phyloP scores from a whole-genome alignment of 1,140 invertebrate species.

The Drosophila suzukii region DNA sequence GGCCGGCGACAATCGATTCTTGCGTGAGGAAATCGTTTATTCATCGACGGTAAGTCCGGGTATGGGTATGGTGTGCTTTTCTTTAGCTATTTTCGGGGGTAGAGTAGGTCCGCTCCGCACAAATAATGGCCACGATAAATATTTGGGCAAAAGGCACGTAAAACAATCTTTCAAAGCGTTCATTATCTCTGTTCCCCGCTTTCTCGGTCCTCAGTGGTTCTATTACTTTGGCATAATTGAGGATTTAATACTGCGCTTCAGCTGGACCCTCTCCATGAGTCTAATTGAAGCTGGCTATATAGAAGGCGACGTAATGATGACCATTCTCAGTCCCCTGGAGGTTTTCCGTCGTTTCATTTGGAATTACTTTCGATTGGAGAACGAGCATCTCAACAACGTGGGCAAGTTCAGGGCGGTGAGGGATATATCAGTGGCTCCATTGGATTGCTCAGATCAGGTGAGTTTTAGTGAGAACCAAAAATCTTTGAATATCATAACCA shows the following conservation, averaged over 20 bases:
- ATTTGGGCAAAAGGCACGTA: conserved; percentile 73
- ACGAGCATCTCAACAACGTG: conserved; percentile 97
- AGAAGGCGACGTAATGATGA: conserved; percentile 90
- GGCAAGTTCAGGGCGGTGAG: conserved; percentile 96
- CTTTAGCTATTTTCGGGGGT: background rate
- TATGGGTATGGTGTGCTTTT: background rate
- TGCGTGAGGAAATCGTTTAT: conserved; percentile 92
- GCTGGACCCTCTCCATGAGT: conserved; percentile 91
- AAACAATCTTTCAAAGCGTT: conserved; percentile 69
- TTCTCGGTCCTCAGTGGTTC: conserved; percentile 87
- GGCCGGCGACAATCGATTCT: conserved; percentile 91
- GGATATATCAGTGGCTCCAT: conserved; percentile 95
- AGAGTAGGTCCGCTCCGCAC: background rate
- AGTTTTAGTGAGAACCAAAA: background rate
- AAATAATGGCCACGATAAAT: conserved; percentile 75
- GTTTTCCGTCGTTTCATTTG: conserved; percentile 94
- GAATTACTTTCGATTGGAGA: conserved; percentile 97
- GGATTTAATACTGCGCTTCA: conserved; percentile 95
- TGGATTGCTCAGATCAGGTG: conserved; percentile 90
- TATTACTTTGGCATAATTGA: conserved; percentile 99
- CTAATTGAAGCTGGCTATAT: conserved; percentile 90
- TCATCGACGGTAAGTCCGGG: conserved; percentile 87
- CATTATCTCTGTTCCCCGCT: conserved; percentile 40
- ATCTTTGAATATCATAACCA: background rate
- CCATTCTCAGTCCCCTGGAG: conserved; percentile 92